A percentile compares a stretch with the other conserved stretches of the same genome.
Conservation (phyloP, 2,888 invertebrate species). For the Stegana nigrithorax region DNA sequence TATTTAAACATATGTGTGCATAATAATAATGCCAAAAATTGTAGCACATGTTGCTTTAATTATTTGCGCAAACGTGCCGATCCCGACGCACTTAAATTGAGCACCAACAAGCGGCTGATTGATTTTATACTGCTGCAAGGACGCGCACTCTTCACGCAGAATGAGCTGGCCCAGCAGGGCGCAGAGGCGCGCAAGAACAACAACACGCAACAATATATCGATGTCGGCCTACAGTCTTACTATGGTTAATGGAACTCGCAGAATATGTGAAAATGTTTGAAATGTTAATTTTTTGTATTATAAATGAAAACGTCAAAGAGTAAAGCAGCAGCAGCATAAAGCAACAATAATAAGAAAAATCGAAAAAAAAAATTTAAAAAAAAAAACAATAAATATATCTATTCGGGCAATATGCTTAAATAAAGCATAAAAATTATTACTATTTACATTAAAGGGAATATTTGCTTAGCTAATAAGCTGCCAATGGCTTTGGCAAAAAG, state of each 20-base stretch:
- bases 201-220: slow-evolving; percentile 37
- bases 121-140: slow-evolving; percentile 64
- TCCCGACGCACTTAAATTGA: slow-evolving; percentile 55
- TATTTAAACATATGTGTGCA: background rate
- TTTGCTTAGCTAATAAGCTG: background rate
- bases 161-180: slow-evolving; percentile 43
- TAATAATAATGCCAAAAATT: background rate
- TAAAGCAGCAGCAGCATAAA: no score
- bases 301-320: background rate
- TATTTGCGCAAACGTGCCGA: slow-evolving; percentile 73
- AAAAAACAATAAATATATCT: slow-evolving; percentile 40
- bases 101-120: slow-evolving; percentile 60
- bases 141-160: slow-evolving; percentile 58
- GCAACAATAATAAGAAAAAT: no score
- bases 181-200: slow-evolving; percentile 40
- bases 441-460: background rate
- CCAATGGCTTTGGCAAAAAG: background rate
- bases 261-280: slow-evolving; percentile 41
- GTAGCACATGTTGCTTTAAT: slow-evolving; percentile 76
- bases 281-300: slow-evolving; percentile 42
- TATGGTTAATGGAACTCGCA: slow-evolving; percentile 40
- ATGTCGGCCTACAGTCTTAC: slow-evolving; percentile 50
- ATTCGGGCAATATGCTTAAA: slow-evolving; percentile 46
- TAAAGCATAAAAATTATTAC: slow-evolving; percentile 37
- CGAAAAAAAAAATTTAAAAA: slow-evolving; percentile 12